These are phyloP conservation scores for Pseudocheirus occidentalis DNA, from an alignment of 2,797 vertebrate genomes.

Conservation along the genomic window DNA sequence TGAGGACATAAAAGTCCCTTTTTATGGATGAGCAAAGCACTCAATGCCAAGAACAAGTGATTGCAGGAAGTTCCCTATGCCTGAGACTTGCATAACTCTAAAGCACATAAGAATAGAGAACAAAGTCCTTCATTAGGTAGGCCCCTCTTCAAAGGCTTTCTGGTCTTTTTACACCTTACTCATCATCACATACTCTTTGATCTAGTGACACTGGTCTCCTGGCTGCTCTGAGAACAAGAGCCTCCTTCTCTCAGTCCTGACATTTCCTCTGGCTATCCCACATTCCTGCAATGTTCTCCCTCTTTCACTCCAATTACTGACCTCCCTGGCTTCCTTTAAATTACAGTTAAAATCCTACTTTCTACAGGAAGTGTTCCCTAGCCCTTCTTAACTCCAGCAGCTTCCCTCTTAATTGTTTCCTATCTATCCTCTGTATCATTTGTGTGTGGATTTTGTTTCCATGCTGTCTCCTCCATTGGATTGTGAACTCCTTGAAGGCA, in stretches of 20 bases:
- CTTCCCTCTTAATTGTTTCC: not conserved
- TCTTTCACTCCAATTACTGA: not conserved
- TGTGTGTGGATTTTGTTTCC: not conserved
- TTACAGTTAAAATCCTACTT: not conserved
- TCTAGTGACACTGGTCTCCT: not conserved
- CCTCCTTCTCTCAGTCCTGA: fast-evolving
- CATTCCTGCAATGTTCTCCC: not conserved
- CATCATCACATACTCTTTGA: not conserved
- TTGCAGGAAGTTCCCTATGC: not conserved
- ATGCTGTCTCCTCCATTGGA: not conserved
- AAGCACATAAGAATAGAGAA: not conserved
- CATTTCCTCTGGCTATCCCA: not conserved
- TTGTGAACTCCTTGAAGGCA: not conserved
- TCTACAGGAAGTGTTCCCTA: not conserved
- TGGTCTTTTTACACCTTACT: not conserved
- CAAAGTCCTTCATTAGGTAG: not conserved
- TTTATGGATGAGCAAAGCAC: not conserved
- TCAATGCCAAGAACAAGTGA: not conserved
- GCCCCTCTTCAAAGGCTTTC: not conserved
- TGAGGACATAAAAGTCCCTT: not conserved
- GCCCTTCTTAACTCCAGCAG: not conserved
- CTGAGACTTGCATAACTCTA: not conserved
- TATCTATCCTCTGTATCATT: not conserved
- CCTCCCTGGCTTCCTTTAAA: not conserved
- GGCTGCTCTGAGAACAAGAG: not conserved